Conservation (phyloP, 1,140 invertebrate species). For the Atta texana region DNA sequence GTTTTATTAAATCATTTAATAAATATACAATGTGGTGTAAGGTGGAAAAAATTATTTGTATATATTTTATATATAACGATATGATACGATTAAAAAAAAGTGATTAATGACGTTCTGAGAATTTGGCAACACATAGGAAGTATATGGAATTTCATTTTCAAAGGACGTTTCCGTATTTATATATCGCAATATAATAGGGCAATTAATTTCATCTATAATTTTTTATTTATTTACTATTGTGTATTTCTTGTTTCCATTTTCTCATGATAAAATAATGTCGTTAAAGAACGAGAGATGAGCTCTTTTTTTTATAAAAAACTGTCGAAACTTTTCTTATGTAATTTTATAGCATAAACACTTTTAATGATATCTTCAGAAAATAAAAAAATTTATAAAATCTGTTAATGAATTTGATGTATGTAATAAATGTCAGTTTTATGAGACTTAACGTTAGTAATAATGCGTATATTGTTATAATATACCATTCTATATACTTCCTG, state of each 20-base stretch:
- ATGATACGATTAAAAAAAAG: constrained; percentile 20
- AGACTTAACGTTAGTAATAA: constrained; percentile 20
- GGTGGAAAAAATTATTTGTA: constrained; percentile 20
- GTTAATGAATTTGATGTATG: not conserved
- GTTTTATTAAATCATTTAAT: constrained; percentile 13
- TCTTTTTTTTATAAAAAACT: not conserved
- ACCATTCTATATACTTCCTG: constrained; percentile 41
- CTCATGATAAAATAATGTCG: not conserved
- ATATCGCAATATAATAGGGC: constrained; percentile 6
- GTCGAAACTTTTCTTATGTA: not conserved
- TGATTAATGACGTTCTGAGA: constrained; percentile 42
- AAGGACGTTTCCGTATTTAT: constrained; percentile 1
- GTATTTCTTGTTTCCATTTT: not conserved
- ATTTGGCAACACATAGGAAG: constrained; percentile 34
- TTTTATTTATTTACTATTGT: not conserved
- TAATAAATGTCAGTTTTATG: not conserved
- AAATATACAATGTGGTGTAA: constrained; percentile 19
- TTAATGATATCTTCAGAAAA: not conserved
- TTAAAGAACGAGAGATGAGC: not conserved
- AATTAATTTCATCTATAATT: not conserved
- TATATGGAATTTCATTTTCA: constrained; percentile 41
- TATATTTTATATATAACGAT: constrained; percentile 16
- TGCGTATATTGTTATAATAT: not conserved
- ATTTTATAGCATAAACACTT: not conserved
- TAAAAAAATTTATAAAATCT: not conserved